phyloP scores from a whole-genome alignment of 2,888 invertebrate species.

The Lasioglossum vierecki region DNA sequence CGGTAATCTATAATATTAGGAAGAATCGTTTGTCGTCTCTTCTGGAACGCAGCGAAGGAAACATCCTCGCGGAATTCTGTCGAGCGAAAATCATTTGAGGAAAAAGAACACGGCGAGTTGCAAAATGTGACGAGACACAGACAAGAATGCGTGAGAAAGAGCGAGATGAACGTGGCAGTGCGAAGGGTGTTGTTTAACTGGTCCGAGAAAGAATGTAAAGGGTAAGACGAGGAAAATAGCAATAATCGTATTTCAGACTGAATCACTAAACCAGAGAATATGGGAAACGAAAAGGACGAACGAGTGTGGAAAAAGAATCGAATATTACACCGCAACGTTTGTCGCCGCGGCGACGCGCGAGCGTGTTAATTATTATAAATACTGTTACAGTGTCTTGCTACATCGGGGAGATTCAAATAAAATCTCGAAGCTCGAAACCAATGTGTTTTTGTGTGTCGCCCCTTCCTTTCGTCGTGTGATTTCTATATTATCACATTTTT shows the following conservation, averaged over 20 bases:
- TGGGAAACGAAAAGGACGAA: slow-evolving; percentile 22
- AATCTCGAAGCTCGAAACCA: slow-evolving; percentile 72
- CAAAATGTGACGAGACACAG: slow-evolving; percentile 2
- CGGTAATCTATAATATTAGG: slow-evolving; percentile 68
- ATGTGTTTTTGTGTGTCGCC: slow-evolving; percentile 21
- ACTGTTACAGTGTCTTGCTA: slow-evolving; percentile 75
- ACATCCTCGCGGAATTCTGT: slow-evolving; percentile 63
- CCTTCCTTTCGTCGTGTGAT: background rate
- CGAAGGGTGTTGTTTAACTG: slow-evolving; percentile 64
- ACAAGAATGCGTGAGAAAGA: background rate
- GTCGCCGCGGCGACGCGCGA: slow-evolving; percentile 73
- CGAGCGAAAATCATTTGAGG: slow-evolving; percentile 28
- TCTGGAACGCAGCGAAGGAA: slow-evolving; percentile 56
- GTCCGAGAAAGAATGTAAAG: background rate
- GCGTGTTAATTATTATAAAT: slow-evolving; percentile 75
- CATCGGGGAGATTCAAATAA: slow-evolving; percentile 74
- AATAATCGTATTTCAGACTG: slow-evolving; percentile 75
- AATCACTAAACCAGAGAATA: slow-evolving; percentile 60
- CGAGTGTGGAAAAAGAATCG: slow-evolving; percentile 39
- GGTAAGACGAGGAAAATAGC: slow-evolving; percentile 58
- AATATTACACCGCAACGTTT: slow-evolving; percentile 72
- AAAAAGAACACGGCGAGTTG: slow-evolving; percentile 10
- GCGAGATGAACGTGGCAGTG: background rate
- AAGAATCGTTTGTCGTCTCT: slow-evolving; percentile 70
- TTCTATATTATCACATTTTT: too few species aligned